Evolutionary conservation across 2,113 vertebrate genomes (phyloP).

Genomic region (Accipiter virgatus): DNA sequence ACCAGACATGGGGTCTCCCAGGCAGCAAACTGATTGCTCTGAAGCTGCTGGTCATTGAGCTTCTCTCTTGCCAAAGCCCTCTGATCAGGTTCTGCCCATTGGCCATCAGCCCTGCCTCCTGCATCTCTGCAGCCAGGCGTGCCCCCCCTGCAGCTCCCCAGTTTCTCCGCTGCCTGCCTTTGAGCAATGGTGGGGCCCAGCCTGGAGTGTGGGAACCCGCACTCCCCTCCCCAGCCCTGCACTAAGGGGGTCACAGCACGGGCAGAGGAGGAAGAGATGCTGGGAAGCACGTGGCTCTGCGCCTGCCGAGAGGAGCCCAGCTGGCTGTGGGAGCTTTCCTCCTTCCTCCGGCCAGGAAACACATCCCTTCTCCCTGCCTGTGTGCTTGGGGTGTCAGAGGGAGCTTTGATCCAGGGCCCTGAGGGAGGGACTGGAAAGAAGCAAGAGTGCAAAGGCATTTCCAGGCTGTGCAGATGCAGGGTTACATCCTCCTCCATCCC

Average conservation of each 20-base stretch:
- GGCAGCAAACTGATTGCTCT: not conserved
- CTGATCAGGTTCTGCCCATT: not conserved
- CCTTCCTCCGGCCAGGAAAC: not conserved
- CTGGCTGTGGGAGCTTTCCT: not conserved
- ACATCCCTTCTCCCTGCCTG: not conserved
- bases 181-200: not conserved
- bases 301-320: not conserved
- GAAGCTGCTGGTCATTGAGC: not conserved
- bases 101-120: not conserved
- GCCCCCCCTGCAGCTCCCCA: not conserved
- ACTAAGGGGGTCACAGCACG: rapidly evolving
- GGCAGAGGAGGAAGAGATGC: not conserved
- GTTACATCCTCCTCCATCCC: not conserved
- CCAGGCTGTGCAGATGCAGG: not conserved
- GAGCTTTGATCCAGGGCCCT: constrained; percentile 35
- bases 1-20: not conserved
- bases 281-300: not conserved
- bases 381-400: rapidly evolving
- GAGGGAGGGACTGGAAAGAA: not conserved
- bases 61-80: not conserved
- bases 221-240: not conserved
- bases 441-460: not conserved
- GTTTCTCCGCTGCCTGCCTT: not conserved
- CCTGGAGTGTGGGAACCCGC: not conserved
- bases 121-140: rapidly evolving